Evolutionary conservation across 1,140 invertebrate species (phyloP).

Genomic region (silkworm (Bombyx mori)): DNA sequence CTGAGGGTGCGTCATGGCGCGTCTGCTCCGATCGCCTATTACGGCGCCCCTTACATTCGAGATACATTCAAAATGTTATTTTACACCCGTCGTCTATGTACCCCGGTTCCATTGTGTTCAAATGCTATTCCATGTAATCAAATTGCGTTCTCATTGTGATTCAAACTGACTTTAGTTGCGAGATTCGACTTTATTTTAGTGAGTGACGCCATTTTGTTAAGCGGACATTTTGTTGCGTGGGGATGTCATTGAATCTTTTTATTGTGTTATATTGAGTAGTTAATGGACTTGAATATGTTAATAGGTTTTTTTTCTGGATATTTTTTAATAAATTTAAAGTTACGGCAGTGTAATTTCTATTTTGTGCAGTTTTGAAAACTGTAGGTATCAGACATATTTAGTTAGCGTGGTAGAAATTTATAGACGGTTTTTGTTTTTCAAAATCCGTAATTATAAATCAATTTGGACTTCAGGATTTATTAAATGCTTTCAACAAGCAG

Average conservation of each 20-base stretch:
- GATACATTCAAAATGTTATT: conserved; percentile 69
- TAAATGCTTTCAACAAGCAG: too few relatives aligned
- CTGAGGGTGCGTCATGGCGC: conserved; percentile 45
- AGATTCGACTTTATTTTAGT: conserved; percentile 30
- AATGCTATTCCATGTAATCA: conserved; percentile 23
- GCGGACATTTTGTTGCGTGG: conserved; percentile 15
- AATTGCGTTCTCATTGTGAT: conserved; percentile 34
- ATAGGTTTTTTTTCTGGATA: neutral
- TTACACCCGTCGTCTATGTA: conserved; percentile 54
- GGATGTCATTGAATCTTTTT: conserved; percentile 37
- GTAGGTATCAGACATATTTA: too few relatives aligned
- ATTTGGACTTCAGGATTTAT: too few relatives aligned
- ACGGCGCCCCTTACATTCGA: conserved; percentile 50
- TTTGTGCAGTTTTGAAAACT: too few relatives aligned
- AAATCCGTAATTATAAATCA: too few relatives aligned
- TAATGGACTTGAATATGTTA: conserved; percentile 22
- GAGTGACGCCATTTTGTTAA: conserved; percentile 9
- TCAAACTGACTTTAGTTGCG: conserved; percentile 33
- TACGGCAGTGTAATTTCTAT: too few relatives aligned
- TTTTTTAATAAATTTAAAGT: too few relatives aligned
- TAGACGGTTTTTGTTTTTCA: too few relatives aligned
- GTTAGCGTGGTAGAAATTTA: too few relatives aligned
- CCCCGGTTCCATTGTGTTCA: conserved; percentile 35
- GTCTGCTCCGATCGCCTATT: conserved; percentile 53
- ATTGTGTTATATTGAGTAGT: conserved; percentile 46